Conservation (phyloP, 2,797 vertebrate genomes). For the Chrysocyon brachyurus region DNA sequence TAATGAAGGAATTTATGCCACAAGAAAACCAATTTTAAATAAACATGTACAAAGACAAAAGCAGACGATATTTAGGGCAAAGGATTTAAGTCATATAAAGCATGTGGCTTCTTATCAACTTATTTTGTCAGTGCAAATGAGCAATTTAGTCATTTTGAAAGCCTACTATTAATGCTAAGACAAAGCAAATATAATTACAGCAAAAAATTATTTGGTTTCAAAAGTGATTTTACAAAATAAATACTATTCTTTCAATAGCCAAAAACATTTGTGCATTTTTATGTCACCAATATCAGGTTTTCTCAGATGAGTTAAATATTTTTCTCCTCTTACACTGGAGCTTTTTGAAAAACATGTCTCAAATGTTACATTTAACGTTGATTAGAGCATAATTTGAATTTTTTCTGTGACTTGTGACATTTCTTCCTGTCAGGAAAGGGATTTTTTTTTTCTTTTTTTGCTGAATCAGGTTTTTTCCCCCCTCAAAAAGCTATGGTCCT, state of each 20-base stretch:
- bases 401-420: background rate
- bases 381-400: background rate
- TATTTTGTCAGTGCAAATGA: background rate
- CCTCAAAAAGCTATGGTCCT: background rate
- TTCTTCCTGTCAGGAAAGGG: background rate
- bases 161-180: background rate
- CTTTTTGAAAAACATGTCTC: background rate
- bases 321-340: background rate
- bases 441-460: background rate
- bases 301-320: background rate
- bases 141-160: background rate
- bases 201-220: background rate
- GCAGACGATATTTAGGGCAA: background rate
- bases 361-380: background rate
- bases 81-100: background rate
- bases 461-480: background rate
- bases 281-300: background rate
- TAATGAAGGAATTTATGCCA: background rate
- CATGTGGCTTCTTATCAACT: background rate
- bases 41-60: background rate
- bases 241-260: background rate
- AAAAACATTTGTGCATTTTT: background rate
- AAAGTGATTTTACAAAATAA: constrained; percentile 28
- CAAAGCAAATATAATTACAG: background rate
- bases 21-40: constrained; percentile 6